Evolutionary conservation across 2,797 vertebrate species (phyloP), one percentile per base, ranked within the genome.

Genomic region (Xyrichtys novacula): DNA sequence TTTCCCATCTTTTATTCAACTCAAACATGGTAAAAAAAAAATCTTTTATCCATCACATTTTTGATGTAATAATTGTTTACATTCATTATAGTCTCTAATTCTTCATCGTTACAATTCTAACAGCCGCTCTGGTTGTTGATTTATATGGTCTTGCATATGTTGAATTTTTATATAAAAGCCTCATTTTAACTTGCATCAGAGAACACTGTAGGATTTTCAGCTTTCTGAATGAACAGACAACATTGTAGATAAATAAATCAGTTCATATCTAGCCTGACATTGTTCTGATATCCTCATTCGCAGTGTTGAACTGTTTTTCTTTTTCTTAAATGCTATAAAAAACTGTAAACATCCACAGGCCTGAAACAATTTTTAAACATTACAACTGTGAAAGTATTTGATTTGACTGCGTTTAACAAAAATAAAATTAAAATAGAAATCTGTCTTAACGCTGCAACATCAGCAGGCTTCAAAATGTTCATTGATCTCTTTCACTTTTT

Each of bases 321-420:
- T 78, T 49, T 59, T 69, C 36, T 75, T 61, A 88, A 77, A 83
- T 83, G 76, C 71, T 76, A 23, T 80, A 61, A 74, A 67, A 31
- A 65, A 64, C 65, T 81, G 85, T 86, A 85, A 85, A 88, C 82
- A 80, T 84, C 70, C 63, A 72, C 62, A 67, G 62, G 52, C 54
- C 47, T 72, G 50, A 81, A 78, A 72, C 52, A 68, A 34, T 61
- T 54, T 46, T 36, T 61, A 28, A 76, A 56, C 57, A 31, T 69
- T 65, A 75, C 61, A 72, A 81, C 74, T 72, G 55, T 69, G 48
- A 78, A 74, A 65, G 66, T 34, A 55, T 65, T 65, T 29, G 65
- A 72, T 53, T 61, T 38, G 48, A 62, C 34, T 47, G 43, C 19
- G 12, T 72, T 65, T 58, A 25, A 50, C 22, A 23, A 46, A 15